These are phyloP conservation scores for Trypoxylus dichotomus DNA, from an alignment of 1,140 invertebrate genomes.

Conservation along the genomic window DNA sequence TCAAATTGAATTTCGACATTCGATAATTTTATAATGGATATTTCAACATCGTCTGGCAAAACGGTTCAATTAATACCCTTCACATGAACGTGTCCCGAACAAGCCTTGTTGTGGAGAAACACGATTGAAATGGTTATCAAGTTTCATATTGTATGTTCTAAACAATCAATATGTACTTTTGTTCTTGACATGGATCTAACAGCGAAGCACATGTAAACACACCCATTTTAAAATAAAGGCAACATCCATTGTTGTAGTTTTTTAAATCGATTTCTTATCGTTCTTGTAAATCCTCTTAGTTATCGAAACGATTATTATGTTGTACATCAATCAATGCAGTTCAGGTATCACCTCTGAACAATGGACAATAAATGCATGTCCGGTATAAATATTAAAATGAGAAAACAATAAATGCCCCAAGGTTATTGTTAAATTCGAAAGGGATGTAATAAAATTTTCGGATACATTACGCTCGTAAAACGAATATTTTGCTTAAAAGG, in stretches of 20 bases:
- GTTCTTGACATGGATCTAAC: not conserved
- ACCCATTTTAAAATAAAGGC: not conserved
- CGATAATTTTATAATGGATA: not conserved
- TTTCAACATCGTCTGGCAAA: not conserved
- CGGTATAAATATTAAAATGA: not conserved
- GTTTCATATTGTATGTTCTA: not conserved
- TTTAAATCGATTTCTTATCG: not conserved
- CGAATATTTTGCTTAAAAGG: too few relatives aligned
- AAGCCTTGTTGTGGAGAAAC: not conserved
- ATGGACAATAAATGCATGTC: not conserved
- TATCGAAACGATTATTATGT: not conserved
- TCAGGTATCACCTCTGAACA: not conserved
- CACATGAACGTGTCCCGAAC: not conserved
- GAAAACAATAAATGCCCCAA: not conserved
- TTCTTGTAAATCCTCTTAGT: not conserved
- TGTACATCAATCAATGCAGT: not conserved
- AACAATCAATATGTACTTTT: slow-evolving; percentile 8
- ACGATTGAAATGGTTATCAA: not conserved
- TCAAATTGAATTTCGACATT: not conserved
- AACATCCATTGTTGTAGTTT: not conserved
- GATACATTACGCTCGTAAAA: too few relatives aligned
- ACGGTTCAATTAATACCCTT: not conserved
- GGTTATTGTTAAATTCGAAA: not conserved
- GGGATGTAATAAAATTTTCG: not conserved
- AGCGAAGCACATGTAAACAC: slow-evolving; percentile 6